Evolutionary conservation across 2,113 vertebrate species (phyloP).

Genomic region (Amblyopsis rosae): DNA sequence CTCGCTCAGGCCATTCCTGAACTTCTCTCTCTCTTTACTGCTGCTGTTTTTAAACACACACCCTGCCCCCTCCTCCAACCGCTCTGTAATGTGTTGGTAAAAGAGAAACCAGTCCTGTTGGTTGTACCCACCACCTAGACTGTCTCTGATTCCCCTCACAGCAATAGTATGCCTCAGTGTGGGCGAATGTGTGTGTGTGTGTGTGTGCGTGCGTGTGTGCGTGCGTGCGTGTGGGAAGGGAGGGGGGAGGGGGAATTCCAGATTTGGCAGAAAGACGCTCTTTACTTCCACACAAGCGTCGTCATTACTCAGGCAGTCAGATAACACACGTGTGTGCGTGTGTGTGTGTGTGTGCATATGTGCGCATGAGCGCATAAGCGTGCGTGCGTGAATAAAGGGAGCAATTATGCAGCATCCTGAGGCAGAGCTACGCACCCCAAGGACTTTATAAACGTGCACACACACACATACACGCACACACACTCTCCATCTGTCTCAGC

Average conservation of each 20-base stretch:
- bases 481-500: background rate
- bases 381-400: too few relatives aligned
- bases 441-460: background rate
- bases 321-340: background rate
- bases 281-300: background rate
- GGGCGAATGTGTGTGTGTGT: background rate
- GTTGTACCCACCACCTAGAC: background rate
- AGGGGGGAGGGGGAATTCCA: background rate
- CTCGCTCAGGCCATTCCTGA: conserved; percentile 45
- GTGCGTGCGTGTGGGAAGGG: too few relatives aligned
- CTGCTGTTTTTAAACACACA: conserved; percentile 25
- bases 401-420: too few relatives aligned
- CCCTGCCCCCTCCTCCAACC: background rate
- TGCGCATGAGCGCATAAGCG: too few relatives aligned
- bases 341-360: background rate
- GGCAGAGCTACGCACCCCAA: too few relatives aligned
- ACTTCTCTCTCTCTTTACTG: conserved; percentile 34
- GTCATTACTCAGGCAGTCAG: background rate
- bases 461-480: background rate
- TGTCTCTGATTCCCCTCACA: background rate
- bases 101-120: background rate
- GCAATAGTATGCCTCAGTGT: background rate
- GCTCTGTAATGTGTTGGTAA: conserved; percentile 12
- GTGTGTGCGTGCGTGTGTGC: background rate
- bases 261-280: background rate